A percentile compares a stretch with the other conserved stretches of the same genome.
phyloP scores from a whole-genome alignment of 2,113 vertebrate species.

The Semicossyphus pulcher region DNA sequence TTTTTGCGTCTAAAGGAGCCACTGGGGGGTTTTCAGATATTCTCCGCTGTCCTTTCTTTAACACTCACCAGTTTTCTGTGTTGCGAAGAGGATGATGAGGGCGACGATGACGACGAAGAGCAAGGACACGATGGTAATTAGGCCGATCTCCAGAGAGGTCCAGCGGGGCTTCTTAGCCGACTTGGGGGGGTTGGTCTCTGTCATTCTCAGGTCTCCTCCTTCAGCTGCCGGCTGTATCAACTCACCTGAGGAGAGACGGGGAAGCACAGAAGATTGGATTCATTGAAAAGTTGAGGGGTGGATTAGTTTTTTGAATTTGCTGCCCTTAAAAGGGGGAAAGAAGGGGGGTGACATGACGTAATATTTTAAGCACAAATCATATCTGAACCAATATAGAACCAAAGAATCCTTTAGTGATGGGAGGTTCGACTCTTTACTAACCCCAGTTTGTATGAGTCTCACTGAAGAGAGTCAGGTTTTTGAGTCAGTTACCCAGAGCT shows the following conservation, averaged over 20 bases:
- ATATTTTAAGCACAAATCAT: neutral
- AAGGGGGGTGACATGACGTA: neutral
- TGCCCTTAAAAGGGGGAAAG: too few species aligned
- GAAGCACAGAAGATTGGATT: neutral
- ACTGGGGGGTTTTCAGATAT: neutral
- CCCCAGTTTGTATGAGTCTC: too few species aligned
- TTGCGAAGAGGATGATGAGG: constrained; percentile 90
- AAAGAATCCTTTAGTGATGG: too few species aligned
- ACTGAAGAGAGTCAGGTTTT: too few species aligned
- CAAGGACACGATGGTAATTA: constrained; percentile 87
- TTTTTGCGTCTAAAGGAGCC: neutral
- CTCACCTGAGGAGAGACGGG: constrained; percentile 74
- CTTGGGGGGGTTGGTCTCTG: constrained; percentile 90
- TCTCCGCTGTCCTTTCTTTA: neutral
- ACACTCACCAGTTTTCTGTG: constrained; percentile 85
- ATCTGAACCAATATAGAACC: too few species aligned
- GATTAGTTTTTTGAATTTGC: too few species aligned
- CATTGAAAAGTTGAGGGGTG: neutral
- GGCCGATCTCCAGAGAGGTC: constrained; percentile 90
- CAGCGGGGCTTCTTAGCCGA: constrained; percentile 88
- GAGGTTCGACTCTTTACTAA: too few species aligned
- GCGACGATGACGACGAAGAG: constrained; percentile 88
- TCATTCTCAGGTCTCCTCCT: constrained; percentile 93
- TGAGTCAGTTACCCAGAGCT: too few species aligned
- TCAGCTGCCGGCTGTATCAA: constrained; percentile 90